Percentiles rank a stretch among this genome's conserved stretches.
Conservation (phyloP, 2,797 vertebrate genomes). For the Aeoliscus strigatus region DNA sequence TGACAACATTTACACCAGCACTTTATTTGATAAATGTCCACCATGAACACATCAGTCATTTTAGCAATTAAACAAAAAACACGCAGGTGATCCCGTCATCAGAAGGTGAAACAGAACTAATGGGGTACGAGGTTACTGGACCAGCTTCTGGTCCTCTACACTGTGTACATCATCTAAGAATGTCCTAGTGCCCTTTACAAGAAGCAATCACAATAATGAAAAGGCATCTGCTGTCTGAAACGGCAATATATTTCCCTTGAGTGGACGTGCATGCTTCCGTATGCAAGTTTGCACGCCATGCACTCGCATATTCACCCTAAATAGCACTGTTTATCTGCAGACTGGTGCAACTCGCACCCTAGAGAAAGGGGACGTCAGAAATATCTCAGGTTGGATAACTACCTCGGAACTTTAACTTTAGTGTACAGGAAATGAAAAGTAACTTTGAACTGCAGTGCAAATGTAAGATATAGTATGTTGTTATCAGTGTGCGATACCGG, state of each 20-base stretch:
- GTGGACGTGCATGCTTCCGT: slow-evolving; percentile 38
- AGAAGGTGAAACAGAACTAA: no score
- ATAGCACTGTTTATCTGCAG: slow-evolving; percentile 53
- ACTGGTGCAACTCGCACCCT: no score
- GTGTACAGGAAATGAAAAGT: slow-evolving; percentile 3
- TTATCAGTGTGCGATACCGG: slow-evolving; percentile 20
- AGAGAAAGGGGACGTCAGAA: no score
- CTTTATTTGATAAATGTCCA: no score
- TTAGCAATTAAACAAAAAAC: no score
- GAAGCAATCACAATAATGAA: slow-evolving; percentile 52
- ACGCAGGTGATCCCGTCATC: no score
- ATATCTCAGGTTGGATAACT: slow-evolving; percentile 45
- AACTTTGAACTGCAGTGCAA: slow-evolving; percentile 9
- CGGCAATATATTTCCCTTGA: slow-evolving; percentile 47
- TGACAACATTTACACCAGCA: not conserved
- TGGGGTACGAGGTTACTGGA: slow-evolving; percentile 29
- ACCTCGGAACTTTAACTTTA: not conserved
- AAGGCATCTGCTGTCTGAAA: slow-evolving; percentile 41
- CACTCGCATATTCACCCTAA: slow-evolving; percentile 17
- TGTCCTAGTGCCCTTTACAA: slow-evolving; percentile 32
- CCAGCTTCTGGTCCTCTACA: slow-evolving; percentile 17
- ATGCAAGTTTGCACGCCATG: slow-evolving; percentile 40
- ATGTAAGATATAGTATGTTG: slow-evolving; percentile 1
- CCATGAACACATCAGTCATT: no score
- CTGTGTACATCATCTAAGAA: slow-evolving; percentile 30